Base-by-base conservation (phyloP, 1,140 invertebrate species). In the Acromyrmex charruanus region DNA sequence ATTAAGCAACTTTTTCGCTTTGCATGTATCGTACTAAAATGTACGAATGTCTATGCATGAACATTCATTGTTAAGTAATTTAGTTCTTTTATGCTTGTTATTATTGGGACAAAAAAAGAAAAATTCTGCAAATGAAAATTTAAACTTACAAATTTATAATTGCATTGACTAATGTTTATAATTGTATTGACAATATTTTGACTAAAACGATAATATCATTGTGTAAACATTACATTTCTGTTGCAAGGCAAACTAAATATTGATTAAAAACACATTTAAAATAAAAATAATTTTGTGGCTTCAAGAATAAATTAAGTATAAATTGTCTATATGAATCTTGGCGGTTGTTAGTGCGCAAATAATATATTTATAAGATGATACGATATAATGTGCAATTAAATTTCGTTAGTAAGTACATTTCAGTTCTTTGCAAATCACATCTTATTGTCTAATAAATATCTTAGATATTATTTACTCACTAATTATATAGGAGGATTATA, bases 251-350 rank as follows among this genome's bases (percentile, higher is more conserved):
- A 75, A 12, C 25, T 18, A 31, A 77, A 77, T 77, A 44, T 63
- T 44, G 35, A 44, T 44, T 65, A 65, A 58, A 65, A 31, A 65
- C 4, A 53, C 5, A 16, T 69, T 31, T 28, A 77, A 77, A 63
- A 16, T 10, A 44, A 44, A 44, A 44, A 44, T 44, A 44, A 10
- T 10, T 39, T 44, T 44, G 39, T 44, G 39, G 39, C 2, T 44
- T 44, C 39, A 44, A 44, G 39, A 44, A 44, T 44, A 44, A 44
- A 44, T 44, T 44, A 44, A 44, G 39, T 44, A 44, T 44, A 44
- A 44, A 44, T 44, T 44, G 9, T 10, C 39, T 44, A 44, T 44
- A 44, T 44, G 10, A 44, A 39, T 39, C 35, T 39, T 39, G 7
- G 35, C 35, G 39, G 39, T 44, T 44, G 39, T 44, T 44, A 44